Conservation (phyloP, 2,113 vertebrate genomes). For the Tichodroma muraria region DNA sequence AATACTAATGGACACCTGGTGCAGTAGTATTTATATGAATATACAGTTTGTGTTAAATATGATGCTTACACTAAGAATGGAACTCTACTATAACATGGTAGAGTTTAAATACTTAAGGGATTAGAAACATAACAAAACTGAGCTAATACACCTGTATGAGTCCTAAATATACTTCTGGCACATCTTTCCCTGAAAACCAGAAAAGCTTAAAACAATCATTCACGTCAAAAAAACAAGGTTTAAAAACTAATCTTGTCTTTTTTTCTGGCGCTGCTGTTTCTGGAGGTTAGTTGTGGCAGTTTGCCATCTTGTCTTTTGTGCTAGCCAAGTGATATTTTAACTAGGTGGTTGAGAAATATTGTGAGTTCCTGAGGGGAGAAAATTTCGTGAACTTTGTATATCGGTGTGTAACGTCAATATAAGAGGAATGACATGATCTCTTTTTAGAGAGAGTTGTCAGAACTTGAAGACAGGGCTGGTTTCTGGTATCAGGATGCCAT, state of each 20-base stretch:
- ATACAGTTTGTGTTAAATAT: neutral
- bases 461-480: neutral
- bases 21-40: neutral
- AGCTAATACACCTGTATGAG: neutral
- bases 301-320: conserved; percentile 3
- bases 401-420: neutral
- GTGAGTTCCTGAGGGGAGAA: neutral
- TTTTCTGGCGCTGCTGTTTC: neutral
- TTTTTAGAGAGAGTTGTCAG: neutral
- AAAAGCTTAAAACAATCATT: neutral
- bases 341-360: conserved; percentile 26
- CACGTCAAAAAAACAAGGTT: neutral
- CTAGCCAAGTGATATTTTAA: conserved; percentile 40
- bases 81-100: neutral
- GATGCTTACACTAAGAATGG: neutral
- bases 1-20: neutral
- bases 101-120: neutral
- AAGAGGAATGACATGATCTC: neutral
- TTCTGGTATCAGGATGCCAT: neutral
- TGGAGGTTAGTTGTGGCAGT: neutral
- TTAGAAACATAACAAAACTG: neutral
- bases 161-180: neutral
- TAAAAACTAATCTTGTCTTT: neutral
- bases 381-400: conserved; percentile 25
- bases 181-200: neutral